Conservation (phyloP, 2,797 vertebrate genomes). For the Acrocephalus scirpaceus region DNA sequence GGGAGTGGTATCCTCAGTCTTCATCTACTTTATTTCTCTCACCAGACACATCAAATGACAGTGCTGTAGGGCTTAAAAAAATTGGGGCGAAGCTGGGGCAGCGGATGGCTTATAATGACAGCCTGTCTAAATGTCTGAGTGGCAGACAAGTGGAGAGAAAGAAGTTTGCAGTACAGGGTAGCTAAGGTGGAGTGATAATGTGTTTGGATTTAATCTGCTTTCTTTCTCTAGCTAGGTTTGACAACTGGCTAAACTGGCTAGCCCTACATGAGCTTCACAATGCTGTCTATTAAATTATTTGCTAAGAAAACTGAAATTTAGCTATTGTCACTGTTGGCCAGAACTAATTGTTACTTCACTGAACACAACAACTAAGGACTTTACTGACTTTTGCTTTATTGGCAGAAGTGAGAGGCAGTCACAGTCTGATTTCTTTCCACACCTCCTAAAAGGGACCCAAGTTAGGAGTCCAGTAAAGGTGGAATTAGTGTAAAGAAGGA, state of each 20-base stretch:
- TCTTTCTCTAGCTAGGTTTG: not conserved
- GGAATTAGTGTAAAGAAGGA: not conserved
- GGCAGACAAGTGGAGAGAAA: slow-evolving; percentile 52
- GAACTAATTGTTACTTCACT: not conserved
- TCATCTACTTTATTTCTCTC: slow-evolving; percentile 74
- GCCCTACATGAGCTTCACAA: not conserved
- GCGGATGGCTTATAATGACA: slow-evolving; percentile 65
- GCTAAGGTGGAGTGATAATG: not conserved
- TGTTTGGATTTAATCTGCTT: not conserved
- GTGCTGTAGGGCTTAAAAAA: slow-evolving; percentile 78
- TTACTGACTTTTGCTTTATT: not conserved
- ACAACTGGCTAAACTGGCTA: not conserved
- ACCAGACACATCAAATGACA: slow-evolving; percentile 75
- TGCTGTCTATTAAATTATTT: not conserved
- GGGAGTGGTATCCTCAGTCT: slow-evolving; percentile 66
- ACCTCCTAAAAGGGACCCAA: not conserved
- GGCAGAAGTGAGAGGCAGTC: not conserved
- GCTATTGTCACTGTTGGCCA: not conserved
- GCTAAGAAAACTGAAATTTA: not conserved
- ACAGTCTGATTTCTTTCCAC: not conserved
- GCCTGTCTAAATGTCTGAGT: slow-evolving; percentile 63
- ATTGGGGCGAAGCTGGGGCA: slow-evolving; percentile 71
- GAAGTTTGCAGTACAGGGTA: not conserved
- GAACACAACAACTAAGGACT: not conserved
- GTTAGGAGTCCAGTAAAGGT: not conserved